Percentiles rank a stretch among this genome's conserved stretches.
These are phyloP conservation scores for Diplogasteroides magnus DNA, from an alignment of 1,140 invertebrate genomes.

Conservation along the genomic window DNA sequence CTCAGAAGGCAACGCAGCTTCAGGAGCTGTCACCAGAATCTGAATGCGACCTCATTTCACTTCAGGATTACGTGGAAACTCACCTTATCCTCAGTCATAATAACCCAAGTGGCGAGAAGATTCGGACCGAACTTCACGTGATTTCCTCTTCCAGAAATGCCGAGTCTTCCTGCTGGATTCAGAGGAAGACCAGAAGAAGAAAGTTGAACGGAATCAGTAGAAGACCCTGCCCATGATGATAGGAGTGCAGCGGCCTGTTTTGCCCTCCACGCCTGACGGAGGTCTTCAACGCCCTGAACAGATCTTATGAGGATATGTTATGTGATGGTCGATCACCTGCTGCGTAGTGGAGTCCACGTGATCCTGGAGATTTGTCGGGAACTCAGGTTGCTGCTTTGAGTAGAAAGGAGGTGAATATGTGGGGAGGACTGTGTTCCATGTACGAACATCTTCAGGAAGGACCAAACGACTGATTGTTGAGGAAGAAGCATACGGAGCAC, in stretches of 20 bases:
- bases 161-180: conserved; percentile 33
- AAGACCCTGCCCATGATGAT: conserved; percentile 11
- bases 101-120: conserved; percentile 19
- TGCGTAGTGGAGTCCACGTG: conserved; percentile 26
- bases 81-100: conserved; percentile 16
- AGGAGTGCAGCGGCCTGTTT: conserved; percentile 9
- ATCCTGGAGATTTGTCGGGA: conserved; percentile 19
- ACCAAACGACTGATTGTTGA: conserved; percentile 5
- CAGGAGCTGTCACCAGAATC: not conserved
- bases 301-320: not conserved
- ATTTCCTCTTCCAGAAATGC: conserved; percentile 32
- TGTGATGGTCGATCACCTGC: conserved; percentile 4
- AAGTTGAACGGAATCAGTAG: conserved; percentile 11
- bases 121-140: conserved; percentile 30
- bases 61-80: not conserved
- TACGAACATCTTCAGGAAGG: not conserved
- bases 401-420: conserved; percentile 32
- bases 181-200: conserved; percentile 28
- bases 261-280: conserved; percentile 20
- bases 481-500: conserved; percentile 2
- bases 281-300: conserved; percentile 18
- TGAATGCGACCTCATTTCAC: conserved; percentile 5
- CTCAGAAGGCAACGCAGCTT: conserved; percentile 13
- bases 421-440: conserved; percentile 27
- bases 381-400: conserved; percentile 29